phyloP scores from a whole-genome alignment of 2,113 vertebrate species.

The Oceanodroma tethys region DNA sequence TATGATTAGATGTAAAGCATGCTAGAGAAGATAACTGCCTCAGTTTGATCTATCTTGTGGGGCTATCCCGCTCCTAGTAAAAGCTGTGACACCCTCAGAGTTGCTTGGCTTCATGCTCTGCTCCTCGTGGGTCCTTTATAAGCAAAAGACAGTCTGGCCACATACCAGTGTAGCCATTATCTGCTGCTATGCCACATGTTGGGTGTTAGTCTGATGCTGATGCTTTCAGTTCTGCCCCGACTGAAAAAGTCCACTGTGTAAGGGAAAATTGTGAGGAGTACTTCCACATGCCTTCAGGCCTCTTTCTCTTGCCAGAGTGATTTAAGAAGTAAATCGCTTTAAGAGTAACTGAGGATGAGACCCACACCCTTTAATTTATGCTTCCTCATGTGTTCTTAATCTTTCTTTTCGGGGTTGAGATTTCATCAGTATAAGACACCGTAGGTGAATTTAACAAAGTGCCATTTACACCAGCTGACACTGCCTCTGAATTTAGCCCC shows the following conservation, averaged over 20 bases:
- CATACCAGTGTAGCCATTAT: accelerated
- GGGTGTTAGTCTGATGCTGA: background rate
- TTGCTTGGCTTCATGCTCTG: background rate
- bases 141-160: background rate
- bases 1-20: background rate
- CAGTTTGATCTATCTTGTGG: background rate
- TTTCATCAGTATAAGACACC: background rate
- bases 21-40: background rate
- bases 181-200: background rate
- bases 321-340: background rate
- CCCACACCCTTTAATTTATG: background rate
- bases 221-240: background rate
- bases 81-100: background rate
- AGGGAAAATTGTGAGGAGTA: background rate
- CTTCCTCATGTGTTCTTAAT: background rate
- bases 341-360: background rate
- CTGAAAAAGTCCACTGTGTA: background rate
- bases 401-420: background rate
- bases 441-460: background rate
- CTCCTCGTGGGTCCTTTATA: background rate
- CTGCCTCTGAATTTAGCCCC: background rate
- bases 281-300: background rate
- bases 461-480: background rate
- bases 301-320: background rate
- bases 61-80: background rate